Conservation (phyloP, 1,140 invertebrate species). For the Hypothenemus hampei region DNA sequence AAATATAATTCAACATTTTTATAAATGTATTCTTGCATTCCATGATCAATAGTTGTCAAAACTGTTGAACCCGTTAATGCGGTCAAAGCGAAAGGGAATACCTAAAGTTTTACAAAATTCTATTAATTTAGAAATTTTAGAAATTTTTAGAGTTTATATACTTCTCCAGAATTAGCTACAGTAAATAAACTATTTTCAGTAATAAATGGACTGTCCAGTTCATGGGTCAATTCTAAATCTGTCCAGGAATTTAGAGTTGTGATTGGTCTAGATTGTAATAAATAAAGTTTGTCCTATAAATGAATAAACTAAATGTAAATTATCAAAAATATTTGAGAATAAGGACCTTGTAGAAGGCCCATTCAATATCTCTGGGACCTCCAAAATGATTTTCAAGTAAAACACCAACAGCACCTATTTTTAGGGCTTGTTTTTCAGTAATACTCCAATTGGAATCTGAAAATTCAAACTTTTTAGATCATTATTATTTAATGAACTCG, state of each 20-base stretch:
- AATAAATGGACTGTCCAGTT: conserved; percentile 60
- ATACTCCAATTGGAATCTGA: conserved; percentile 49
- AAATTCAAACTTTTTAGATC: neutral
- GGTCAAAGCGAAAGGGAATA: conserved; percentile 2
- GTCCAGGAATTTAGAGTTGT: conserved; percentile 64
- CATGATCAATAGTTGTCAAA: conserved; percentile 40
- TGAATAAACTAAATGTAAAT: conserved; percentile 2
- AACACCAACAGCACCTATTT: conserved; percentile 53
- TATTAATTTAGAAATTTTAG: too few relatives aligned
- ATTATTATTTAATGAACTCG: neutral
- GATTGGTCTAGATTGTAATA: conserved; percentile 69
- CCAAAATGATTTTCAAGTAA: conserved; percentile 61
- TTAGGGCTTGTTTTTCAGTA: conserved; percentile 48
- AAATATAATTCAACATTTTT: conserved; percentile 14
- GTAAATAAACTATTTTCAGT: conserved; percentile 51
- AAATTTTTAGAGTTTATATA: conserved; percentile 37
- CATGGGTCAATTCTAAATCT: conserved; percentile 68
- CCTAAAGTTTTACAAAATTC: conserved; percentile 4
- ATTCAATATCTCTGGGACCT: conserved; percentile 70
- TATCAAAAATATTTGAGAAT: neutral
- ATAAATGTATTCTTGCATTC: conserved; percentile 29
- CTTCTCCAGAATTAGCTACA: conserved; percentile 61
- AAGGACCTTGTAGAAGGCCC: conserved; percentile 53
- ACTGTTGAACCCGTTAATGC: conserved; percentile 44
- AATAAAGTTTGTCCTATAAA: conserved; percentile 52